These are phyloP conservation scores for Uropsilus gracilis DNA, from an alignment of 2,113 vertebrate genomes.

Conservation along the genomic window DNA sequence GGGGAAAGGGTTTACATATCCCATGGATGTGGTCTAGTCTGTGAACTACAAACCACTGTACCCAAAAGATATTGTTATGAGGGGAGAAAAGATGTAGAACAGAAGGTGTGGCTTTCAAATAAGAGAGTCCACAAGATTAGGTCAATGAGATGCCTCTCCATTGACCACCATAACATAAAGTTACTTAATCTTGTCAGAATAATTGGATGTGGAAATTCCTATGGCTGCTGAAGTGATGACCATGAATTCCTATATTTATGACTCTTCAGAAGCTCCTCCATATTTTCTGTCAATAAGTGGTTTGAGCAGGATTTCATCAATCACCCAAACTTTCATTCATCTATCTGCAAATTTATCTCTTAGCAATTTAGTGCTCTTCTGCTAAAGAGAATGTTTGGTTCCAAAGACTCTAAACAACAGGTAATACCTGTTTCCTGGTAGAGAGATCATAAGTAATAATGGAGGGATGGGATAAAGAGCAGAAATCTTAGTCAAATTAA, in stretches of 20 bases:
- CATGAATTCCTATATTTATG: not conserved
- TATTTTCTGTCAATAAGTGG: not conserved
- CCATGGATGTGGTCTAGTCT: not conserved
- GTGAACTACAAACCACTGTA: not conserved
- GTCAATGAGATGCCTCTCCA: not conserved
- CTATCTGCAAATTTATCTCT: not conserved
- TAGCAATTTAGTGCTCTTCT: not conserved
- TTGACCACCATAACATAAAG: not conserved
- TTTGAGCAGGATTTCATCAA: constrained; percentile 27
- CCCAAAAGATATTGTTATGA: not conserved
- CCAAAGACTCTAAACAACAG: not conserved
- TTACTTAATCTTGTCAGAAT: constrained; percentile 17
- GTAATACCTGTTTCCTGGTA: not conserved
- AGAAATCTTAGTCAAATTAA: constrained; percentile 15
- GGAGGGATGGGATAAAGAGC: not conserved
- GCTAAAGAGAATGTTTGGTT: constrained; percentile 13
- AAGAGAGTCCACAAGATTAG: not conserved
- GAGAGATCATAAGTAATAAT: not conserved
- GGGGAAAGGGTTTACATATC: not conserved
- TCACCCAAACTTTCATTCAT: not conserved
- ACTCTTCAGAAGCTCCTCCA: not conserved
- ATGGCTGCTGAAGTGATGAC: not conserved
- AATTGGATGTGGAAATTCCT: not conserved
- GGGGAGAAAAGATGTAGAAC: not conserved
- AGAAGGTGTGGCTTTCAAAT: not conserved